Conservation (phyloP, 1,140 invertebrate species). For the Hyposmocoma kahamanoa region DNA sequence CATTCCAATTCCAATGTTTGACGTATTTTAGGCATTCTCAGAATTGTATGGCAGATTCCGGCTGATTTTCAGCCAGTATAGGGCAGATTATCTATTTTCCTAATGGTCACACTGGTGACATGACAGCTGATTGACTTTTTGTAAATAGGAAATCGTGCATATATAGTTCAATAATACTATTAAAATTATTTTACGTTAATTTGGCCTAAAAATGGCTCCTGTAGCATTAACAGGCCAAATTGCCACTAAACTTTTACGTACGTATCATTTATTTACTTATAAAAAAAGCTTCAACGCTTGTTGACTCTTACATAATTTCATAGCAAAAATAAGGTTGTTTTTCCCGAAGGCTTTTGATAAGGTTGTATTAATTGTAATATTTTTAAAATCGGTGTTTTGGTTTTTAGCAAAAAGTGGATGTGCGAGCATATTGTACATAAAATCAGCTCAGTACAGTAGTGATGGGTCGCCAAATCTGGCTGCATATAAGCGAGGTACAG, state of each 20-base stretch:
- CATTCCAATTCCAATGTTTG: no score
- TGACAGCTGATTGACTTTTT: no score
- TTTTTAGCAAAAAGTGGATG: slow-evolving; percentile 49
- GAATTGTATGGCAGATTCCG: no score
- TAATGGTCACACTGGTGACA: no score
- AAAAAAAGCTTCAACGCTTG: slow-evolving; percentile 4
- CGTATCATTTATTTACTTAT: slow-evolving; percentile 16
- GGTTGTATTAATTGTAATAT: background rate
- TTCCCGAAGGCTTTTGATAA: background rate
- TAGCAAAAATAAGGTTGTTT: slow-evolving; percentile 2
- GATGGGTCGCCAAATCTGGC: slow-evolving; percentile 53
- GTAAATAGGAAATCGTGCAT: no score
- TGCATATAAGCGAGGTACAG: slow-evolving; percentile 86
- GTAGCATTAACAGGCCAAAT: slow-evolving; percentile 51
- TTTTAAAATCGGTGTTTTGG: slow-evolving; percentile 2
- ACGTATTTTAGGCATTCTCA: no score
- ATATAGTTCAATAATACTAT: no score
- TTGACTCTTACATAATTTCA: slow-evolving; percentile 40
- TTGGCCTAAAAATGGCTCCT: slow-evolving; percentile 56
- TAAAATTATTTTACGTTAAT: no score
- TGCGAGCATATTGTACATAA: slow-evolving; percentile 58
- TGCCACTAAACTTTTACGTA: slow-evolving; percentile 48
- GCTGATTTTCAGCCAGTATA: no score
- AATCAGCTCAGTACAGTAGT: slow-evolving; percentile 48
- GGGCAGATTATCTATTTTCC: no score